These are phyloP conservation scores for Vesta saturnalis DNA, from an alignment of 2,888 invertebrate genomes.

Conservation along the genomic window DNA sequence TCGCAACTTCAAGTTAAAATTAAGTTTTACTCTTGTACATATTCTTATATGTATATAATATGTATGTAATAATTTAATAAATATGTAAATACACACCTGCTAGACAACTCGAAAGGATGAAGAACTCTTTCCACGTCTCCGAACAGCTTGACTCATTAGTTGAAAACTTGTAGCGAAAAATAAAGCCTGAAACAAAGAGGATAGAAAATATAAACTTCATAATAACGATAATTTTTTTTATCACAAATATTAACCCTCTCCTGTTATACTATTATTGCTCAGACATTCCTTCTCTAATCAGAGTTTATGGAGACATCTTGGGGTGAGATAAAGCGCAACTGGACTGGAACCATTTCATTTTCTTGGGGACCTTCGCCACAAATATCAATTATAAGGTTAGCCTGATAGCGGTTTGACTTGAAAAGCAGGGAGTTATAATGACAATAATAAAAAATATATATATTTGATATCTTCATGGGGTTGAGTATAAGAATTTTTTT, in stretches of 20 bases:
- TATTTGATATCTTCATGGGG: slow-evolving; percentile 5
- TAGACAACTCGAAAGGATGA: slow-evolving; percentile 72
- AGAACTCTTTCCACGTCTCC: slow-evolving; percentile 72
- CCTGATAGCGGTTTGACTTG: slow-evolving; percentile 39
- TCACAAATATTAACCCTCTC: slow-evolving; percentile 37
- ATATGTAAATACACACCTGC: slow-evolving; percentile 60
- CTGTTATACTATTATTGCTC: slow-evolving; percentile 32
- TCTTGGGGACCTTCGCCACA: slow-evolving; percentile 54
- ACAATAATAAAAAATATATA: slow-evolving; percentile 25
- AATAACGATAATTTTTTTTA: slow-evolving; percentile 26
- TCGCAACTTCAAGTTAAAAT: neutral
- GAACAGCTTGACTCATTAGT: slow-evolving; percentile 74
- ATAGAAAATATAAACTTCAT: slow-evolving; percentile 20
- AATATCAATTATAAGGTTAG: slow-evolving; percentile 59
- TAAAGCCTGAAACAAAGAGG: slow-evolving; percentile 64
- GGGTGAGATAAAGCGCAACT: slow-evolving; percentile 60
- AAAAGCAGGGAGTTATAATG: slow-evolving; percentile 33
- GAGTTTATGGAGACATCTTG: slow-evolving; percentile 62
- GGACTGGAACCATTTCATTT: slow-evolving; percentile 60
- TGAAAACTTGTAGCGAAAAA: slow-evolving; percentile 62
- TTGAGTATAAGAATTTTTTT: neutral
- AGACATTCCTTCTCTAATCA: slow-evolving; percentile 52
- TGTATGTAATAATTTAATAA: too few species aligned
- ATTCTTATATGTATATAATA: too few species aligned
- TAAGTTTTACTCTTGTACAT: too few species aligned